Conservation (phyloP, 2,888 invertebrate species). For the Nysson spinosus region DNA sequence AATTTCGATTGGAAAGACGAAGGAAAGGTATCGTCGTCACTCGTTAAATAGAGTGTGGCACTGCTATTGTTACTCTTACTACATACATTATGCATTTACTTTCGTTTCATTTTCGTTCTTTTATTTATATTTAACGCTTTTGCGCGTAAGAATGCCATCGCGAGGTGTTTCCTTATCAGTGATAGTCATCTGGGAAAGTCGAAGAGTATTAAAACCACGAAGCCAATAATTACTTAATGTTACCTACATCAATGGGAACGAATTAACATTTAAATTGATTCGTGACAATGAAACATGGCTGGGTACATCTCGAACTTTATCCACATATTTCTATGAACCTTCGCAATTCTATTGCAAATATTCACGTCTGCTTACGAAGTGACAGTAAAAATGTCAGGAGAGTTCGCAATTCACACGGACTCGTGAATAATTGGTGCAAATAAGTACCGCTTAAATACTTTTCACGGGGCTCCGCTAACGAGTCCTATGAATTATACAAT, state of each 20-base stretch:
- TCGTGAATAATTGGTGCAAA: too few relatives aligned
- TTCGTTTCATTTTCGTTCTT: constrained; percentile 43
- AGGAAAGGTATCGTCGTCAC: constrained; percentile 40
- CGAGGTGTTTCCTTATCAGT: constrained; percentile 23
- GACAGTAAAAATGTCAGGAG: too few relatives aligned
- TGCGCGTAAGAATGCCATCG: constrained; percentile 45
- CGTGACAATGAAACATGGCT: background rate
- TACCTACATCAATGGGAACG: background rate
- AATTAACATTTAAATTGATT: constrained; percentile 20
- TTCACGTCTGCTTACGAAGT: too few relatives aligned
- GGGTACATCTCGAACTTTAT: too few relatives aligned
- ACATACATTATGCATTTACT: constrained; percentile 50
- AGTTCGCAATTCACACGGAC: too few relatives aligned
- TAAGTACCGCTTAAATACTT: too few relatives aligned
- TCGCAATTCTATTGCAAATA: too few relatives aligned
- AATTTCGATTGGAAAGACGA: too few relatives aligned
- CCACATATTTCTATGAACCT: too few relatives aligned
- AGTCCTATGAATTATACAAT: too few relatives aligned
- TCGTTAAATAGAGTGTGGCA: constrained; percentile 36
- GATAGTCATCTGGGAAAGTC: constrained; percentile 38
- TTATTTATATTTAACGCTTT: constrained; percentile 48
- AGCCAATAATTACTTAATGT: constrained; percentile 26
- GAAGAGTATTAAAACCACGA: constrained; percentile 16
- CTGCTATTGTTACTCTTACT: constrained; percentile 45
- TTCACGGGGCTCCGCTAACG: too few relatives aligned